phyloP scores from a whole-genome alignment of 2,113 vertebrate species.

The Erinaceus europaeus region DNA sequence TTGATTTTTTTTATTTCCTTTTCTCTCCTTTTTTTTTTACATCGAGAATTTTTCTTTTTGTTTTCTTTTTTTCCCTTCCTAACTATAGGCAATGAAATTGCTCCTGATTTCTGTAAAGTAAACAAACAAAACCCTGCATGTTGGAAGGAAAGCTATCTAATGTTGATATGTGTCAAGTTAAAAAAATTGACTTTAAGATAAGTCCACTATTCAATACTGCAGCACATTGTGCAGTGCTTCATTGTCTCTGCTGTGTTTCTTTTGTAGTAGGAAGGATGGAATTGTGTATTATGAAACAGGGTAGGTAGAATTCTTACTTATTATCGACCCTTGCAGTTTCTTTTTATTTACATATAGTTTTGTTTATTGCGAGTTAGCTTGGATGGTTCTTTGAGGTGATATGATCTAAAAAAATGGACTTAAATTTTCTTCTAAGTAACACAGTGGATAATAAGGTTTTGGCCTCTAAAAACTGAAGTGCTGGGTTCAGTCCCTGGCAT shows the following conservation, averaged over 20 bases:
- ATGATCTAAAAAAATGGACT: too few species aligned
- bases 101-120: neutral
- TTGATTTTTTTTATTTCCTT: too few species aligned
- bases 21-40: too few species aligned
- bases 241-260: neutral
- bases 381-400: too few species aligned
- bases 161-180: neutral
- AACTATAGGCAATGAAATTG: neutral
- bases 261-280: neutral
- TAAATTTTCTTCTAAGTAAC: too few species aligned
- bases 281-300: too few species aligned
- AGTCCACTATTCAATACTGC: neutral
- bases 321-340: neutral
- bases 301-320: neutral
- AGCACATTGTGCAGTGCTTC: neutral
- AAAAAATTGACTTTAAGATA: neutral
- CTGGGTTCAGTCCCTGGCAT: too few species aligned
- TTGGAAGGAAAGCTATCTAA: neutral
- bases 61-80: too few species aligned
- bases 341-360: neutral
- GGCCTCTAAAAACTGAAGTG: too few species aligned
- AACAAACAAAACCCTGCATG: neutral
- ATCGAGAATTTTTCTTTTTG: too few species aligned
- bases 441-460: too few species aligned
- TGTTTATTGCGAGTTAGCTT: neutral